Evolutionary conservation across 2,888 invertebrate genomes (phyloP).

Genomic region (Actias luna): DNA sequence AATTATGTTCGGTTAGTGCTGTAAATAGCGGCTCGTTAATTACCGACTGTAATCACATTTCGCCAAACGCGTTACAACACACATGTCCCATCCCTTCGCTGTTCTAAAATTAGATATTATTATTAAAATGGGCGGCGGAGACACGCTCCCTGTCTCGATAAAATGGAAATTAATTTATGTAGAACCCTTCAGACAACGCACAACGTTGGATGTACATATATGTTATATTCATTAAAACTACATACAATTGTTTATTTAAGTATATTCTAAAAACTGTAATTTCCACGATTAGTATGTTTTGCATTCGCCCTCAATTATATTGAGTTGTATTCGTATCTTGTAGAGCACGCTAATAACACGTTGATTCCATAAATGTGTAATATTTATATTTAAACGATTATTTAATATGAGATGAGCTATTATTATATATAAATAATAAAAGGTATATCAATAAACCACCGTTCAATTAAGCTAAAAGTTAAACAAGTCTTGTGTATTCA

Average conservation of each 20-base stretch:
- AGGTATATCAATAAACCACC: not conserved
- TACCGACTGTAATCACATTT: constrained; percentile 80
- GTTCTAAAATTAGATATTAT: constrained; percentile 79
- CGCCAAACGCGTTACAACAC: constrained; percentile 80
- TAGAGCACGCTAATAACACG: not conserved
- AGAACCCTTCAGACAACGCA: constrained; percentile 44
- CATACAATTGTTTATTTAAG: not conserved
- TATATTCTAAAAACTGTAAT: not conserved
- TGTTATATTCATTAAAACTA: not conserved
- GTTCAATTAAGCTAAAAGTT: not conserved
- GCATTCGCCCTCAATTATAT: not conserved
- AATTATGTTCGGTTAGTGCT: constrained; percentile 51
- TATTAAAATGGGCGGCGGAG: constrained; percentile 69
- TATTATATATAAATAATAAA: not conserved
- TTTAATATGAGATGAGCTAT: not conserved
- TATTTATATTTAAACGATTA: not conserved
- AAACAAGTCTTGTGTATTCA: not conserved
- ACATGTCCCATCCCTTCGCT: constrained; percentile 81
- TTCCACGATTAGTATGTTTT: too few relatives aligned
- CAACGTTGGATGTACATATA: not conserved
- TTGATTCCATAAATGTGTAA: not conserved
- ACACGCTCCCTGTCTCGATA: constrained; percentile 71
- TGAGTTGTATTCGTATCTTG: not conserved
- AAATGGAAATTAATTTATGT: constrained; percentile 72
- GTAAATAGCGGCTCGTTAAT: constrained; percentile 79